These are phyloP conservation scores for Jacana jacana DNA, from an alignment of 2,113 vertebrate genomes.

Conservation along the genomic window DNA sequence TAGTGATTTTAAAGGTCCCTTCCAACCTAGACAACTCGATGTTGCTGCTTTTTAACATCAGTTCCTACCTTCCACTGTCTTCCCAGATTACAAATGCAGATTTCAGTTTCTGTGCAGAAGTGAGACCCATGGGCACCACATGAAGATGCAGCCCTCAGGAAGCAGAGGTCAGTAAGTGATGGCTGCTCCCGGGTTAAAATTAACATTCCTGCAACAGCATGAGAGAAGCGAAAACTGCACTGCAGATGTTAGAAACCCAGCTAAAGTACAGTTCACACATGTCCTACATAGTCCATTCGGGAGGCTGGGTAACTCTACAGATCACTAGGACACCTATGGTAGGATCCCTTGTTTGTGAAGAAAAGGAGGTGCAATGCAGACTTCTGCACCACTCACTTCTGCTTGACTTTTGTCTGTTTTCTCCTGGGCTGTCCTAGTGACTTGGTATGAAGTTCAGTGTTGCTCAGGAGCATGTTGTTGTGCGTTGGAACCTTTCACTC, in stretches of 20 bases:
- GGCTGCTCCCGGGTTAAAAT: not conserved
- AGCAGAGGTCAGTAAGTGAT: not conserved
- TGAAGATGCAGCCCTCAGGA: not conserved
- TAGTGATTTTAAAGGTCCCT: too few species aligned
- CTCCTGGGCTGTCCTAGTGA: not conserved
- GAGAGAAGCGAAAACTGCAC: not conserved
- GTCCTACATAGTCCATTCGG: fast-evolving
- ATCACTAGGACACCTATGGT: not conserved
- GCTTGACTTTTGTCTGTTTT: not conserved
- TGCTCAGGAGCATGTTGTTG: not conserved
- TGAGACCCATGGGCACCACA: not conserved
- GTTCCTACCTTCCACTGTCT: not conserved
- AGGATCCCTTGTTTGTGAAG: not conserved
- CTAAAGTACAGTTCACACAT: not conserved
- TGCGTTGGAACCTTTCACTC: not conserved
- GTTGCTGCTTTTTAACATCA: not conserved
- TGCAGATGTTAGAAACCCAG: not conserved
- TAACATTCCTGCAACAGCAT: not conserved
- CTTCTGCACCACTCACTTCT: not conserved
- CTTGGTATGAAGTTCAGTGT: not conserved
- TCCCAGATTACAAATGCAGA: not conserved
- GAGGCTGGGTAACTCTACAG: not conserved
- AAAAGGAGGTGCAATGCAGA: not conserved
- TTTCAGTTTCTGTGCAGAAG: not conserved
- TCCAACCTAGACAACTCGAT: too few species aligned